Evolutionary conservation across 2,888 invertebrate species (phyloP).

Genomic region (Griposia aprilina): DNA sequence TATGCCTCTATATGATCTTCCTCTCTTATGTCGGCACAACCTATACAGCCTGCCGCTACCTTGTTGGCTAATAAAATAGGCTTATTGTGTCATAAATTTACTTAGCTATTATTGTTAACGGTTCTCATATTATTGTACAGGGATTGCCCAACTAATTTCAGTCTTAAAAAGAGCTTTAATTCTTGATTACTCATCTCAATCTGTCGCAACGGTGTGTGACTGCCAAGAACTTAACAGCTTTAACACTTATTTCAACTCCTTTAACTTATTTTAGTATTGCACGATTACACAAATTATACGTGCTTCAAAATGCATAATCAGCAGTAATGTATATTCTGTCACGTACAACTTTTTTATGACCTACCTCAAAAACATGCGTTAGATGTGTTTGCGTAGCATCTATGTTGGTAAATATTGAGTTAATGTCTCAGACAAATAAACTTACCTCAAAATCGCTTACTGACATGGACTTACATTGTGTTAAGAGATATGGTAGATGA

Average conservation of each 20-base stretch:
- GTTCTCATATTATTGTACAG: not conserved
- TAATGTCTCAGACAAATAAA: constrained; percentile 47
- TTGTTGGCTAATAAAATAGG: not conserved
- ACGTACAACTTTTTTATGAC: constrained; percentile 36
- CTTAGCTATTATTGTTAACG: not conserved
- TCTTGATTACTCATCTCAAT: not conserved
- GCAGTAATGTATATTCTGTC: constrained; percentile 24
- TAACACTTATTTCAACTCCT: not conserved
- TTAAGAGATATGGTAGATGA: constrained; percentile 10
- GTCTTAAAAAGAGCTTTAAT: not conserved
- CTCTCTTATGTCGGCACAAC: not conserved
- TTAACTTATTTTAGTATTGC: not conserved
- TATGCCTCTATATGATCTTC: not conserved
- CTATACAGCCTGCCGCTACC: not conserved
- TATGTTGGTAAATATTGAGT: constrained; percentile 56
- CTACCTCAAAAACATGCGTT: constrained; percentile 47
- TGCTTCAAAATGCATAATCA: constrained; percentile 4
- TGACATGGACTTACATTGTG: constrained; percentile 6
- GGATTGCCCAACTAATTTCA: not conserved
- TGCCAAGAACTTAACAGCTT: not conserved
- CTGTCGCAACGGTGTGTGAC: not conserved
- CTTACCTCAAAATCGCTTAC: constrained; percentile 44
- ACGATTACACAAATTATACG: not conserved
- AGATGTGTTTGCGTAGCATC: constrained; percentile 51
- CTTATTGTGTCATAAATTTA: not conserved